Evolutionary conservation across 2,888 invertebrate species (phyloP).

Genomic region (Lysandra coridon): DNA sequence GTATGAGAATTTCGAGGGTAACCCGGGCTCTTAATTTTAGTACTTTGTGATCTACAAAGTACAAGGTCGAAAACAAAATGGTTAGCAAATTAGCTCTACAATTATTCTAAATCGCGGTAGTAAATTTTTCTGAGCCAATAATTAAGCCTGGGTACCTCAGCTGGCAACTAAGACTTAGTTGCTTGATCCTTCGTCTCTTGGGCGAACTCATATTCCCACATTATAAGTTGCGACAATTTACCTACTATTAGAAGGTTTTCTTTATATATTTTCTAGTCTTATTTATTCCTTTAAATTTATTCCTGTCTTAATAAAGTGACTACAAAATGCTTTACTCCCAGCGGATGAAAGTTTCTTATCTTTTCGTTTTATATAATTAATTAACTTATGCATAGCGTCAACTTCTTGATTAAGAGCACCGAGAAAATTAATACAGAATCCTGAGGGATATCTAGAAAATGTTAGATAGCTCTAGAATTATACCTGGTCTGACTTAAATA

Average conservation of each 20-base stretch:
- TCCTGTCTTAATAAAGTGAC: background rate
- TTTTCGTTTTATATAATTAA: slow-evolving; percentile 21
- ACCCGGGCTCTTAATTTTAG: no score
- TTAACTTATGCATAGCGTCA: slow-evolving; percentile 15
- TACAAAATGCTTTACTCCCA: background rate
- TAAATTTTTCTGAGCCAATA: no score
- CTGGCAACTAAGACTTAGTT: no score
- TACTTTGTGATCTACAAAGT: no score
- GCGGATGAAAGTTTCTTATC: background rate
- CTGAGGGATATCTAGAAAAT: background rate
- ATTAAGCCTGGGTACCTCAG: no score
- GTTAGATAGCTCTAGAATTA: background rate
- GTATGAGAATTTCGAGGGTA: no score
- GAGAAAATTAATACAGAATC: slow-evolving; percentile 22
- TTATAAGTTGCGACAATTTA: background rate
- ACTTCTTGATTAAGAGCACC: slow-evolving; percentile 15
- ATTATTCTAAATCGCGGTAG: no score
- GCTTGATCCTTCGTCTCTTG: no score
- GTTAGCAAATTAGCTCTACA: no score
- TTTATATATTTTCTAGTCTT: background rate
- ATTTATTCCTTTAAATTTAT: background rate
- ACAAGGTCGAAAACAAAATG: no score
- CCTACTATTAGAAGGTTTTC: background rate
- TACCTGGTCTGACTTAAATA: background rate
- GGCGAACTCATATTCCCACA: background rate